Conservation (phyloP, 2,797 vertebrate genomes). For the Smutsia gigantea region DNA sequence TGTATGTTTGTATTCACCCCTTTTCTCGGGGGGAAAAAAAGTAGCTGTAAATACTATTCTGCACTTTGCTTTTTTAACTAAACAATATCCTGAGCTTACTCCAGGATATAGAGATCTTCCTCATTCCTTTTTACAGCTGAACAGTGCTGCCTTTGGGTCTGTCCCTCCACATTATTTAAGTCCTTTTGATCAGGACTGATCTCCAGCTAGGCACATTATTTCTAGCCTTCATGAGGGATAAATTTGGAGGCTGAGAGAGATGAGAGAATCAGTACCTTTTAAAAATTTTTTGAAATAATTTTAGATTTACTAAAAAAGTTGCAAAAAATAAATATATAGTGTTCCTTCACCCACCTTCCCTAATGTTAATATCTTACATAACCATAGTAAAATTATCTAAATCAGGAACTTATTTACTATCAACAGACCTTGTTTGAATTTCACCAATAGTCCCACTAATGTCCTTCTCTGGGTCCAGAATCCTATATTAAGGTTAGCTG, state of each 20-base stretch:
- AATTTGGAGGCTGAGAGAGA: background rate
- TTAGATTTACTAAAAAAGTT: constrained; percentile 17
- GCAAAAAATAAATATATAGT: background rate
- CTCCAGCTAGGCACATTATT: background rate
- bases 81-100: background rate
- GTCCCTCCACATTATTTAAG: background rate
- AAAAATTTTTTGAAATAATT: background rate
- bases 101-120: background rate
- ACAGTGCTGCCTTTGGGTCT: background rate
- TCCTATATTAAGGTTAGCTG: background rate
- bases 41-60: background rate
- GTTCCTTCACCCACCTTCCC: background rate
- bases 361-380: background rate
- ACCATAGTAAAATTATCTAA: background rate
- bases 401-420: background rate
- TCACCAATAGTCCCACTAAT: background rate
- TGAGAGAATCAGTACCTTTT: background rate
- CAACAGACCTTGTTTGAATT: background rate
- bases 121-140: background rate
- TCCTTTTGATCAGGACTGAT: constrained; percentile 27
- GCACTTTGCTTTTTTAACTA: background rate
- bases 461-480: background rate
- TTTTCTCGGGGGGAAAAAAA: constrained; percentile 9
- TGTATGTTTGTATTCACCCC: background rate
- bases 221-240: background rate